These are phyloP conservation scores for Thamnophis elegans DNA, from an alignment of 2,797 vertebrate species.

Conservation along the genomic window DNA sequence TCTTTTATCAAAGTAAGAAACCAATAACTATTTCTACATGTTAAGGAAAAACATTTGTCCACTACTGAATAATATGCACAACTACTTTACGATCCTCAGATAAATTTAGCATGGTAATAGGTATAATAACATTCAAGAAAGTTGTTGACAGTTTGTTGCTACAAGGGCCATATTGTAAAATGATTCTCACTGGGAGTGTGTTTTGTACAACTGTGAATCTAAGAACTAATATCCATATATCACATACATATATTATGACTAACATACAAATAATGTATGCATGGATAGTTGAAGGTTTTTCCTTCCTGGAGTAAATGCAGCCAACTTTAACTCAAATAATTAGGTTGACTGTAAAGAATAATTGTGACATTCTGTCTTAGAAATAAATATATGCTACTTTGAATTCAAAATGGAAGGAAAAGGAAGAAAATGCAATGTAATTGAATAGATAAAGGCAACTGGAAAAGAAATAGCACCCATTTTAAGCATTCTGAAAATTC, in stretches of 20 bases:
- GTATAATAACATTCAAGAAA: slow-evolving; percentile 7
- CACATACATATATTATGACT: not conserved
- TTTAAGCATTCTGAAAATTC: not conserved
- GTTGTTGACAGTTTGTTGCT: slow-evolving; percentile 8
- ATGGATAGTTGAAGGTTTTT: not conserved
- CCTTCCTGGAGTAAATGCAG: not conserved
- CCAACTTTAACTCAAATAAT: not conserved
- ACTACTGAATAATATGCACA: slow-evolving; percentile 39
- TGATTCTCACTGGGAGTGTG: not conserved
- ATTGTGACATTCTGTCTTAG: not conserved
- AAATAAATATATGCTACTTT: not conserved
- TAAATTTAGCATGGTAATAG: slow-evolving; percentile 2
- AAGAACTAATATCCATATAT: slow-evolving; percentile 19
- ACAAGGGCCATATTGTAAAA: not conserved
- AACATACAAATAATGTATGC: not conserved
- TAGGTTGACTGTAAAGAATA: not conserved
- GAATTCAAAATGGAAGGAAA: not conserved
- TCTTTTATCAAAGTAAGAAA: slow-evolving; percentile 58
- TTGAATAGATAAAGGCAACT: not conserved
- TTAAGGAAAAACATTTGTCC: slow-evolving; percentile 22
- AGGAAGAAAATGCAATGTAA: not conserved
- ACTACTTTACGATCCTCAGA: slow-evolving; percentile 2
- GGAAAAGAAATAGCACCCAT: not conserved
- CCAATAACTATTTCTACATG: slow-evolving; percentile 9
- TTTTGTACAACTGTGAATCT: slow-evolving; percentile 4